Evolutionary conservation across 1,140 invertebrate genomes (phyloP), one percentile per base, ranked within the genome.

Genomic region (Alviniconcha marisindica): DNA sequence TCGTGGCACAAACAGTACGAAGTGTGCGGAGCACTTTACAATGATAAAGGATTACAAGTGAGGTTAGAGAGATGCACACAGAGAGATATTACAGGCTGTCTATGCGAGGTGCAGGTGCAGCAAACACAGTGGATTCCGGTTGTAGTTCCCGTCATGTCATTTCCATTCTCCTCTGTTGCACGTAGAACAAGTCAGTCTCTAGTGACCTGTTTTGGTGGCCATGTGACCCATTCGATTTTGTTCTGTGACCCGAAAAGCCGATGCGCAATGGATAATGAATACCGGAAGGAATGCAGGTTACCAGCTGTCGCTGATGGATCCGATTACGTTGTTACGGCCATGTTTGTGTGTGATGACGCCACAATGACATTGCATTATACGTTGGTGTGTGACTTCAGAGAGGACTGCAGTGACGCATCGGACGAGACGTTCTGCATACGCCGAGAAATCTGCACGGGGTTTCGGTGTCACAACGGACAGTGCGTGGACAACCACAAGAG

Each of bases 311-410:
- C 21, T 12, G 31, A 2, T n/a, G 1, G 14, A 4, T 12, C 33
- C 21, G 77, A 31, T 4, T 7, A 79, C 24, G 7, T 38, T 12
- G n/a, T 18, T 3, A 15, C 38, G 51, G 4, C 31, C 4, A 79
- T 63, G 77, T 79, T 63, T 40, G 21, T 42, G 7, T 79, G 77
- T 63, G 54, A 79, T n/a, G 54, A 79, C 38, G 51, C 2, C 56
- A 38, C 38, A 4, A 28, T 54, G 28, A 79, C 77, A 7, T 0
- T 79, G 28, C 54, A 40, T 33, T 79, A 79, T 54, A 40, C 51
- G 7, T n/a, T 79, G 33, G 54, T 79, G 51, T 79, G 77, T 79
- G 77, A 79, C 51, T 79, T 79, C 77, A 56, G 77, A 40, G 33
- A 63, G 51, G 77, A 79, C 77, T 79, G 77, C 36, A 33, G 40